Percentiles rank a stretch among this genome's conserved stretches.
These are phyloP conservation scores for Micromys minutus DNA, from an alignment of 2,113 vertebrate genomes.

Conservation along the genomic window DNA sequence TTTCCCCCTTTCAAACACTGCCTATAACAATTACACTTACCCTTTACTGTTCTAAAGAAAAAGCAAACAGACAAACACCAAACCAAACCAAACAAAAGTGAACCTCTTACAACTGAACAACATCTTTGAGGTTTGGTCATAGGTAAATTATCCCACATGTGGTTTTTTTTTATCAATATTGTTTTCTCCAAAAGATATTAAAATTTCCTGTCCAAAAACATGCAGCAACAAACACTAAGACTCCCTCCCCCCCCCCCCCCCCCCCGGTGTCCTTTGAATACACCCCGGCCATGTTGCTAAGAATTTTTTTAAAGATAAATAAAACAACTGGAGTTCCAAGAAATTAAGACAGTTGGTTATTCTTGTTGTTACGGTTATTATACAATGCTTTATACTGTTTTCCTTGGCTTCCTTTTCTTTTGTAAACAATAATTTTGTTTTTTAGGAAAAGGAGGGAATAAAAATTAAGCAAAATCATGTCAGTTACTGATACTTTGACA, in stretches of 20 bases:
- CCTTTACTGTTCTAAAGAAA: slow-evolving; percentile 42
- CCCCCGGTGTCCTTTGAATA: slow-evolving; percentile 29
- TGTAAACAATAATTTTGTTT: no score
- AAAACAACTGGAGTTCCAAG: background rate
- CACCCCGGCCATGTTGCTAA: background rate
- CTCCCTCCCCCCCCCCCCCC: no score
- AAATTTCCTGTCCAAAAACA: slow-evolving; percentile 51
- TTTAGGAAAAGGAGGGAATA: slow-evolving; percentile 53
- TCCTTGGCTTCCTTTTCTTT: slow-evolving; percentile 16
- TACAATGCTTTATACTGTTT: background rate
- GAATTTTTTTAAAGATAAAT: slow-evolving; percentile 2
- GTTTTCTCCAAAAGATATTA: slow-evolving; percentile 48
- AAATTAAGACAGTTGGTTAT: background rate
- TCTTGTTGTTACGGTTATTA: slow-evolving; percentile 5
- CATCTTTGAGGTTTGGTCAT: slow-evolving; percentile 59
- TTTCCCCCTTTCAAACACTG: slow-evolving; percentile 52
- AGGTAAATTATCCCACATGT: slow-evolving; percentile 62
- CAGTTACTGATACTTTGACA: background rate
- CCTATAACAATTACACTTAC: slow-evolving; percentile 44
- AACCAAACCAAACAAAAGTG: no score
- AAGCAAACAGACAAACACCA: background rate
- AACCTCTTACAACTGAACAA: slow-evolving; percentile 23
- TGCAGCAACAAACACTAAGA: background rate
- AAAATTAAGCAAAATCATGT: slow-evolving; percentile 26
- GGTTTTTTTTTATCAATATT: slow-evolving; percentile 44